phyloP scores from a whole-genome alignment of 92 coral and sea anemone species.

The Actinostola sp. region DNA sequence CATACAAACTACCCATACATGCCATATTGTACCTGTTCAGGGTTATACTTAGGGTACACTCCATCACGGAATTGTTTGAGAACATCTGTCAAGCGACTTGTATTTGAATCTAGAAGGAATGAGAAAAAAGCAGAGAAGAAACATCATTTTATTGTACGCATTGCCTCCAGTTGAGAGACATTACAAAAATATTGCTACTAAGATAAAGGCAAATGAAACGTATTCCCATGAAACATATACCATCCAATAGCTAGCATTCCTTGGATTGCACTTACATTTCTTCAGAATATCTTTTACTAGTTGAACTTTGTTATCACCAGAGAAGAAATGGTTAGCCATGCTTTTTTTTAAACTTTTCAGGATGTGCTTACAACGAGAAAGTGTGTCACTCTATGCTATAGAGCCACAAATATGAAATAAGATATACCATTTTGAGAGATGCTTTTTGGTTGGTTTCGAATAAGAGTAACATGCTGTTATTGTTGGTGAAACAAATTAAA shows the following conservation, averaged over 20 bases:
- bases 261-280: slow-evolving; percentile 25
- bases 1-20: not conserved
- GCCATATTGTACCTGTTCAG: slow-evolving; percentile 81
- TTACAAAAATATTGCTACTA: slow-evolving; percentile 8
- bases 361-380: too few relatives aligned
- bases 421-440: not conserved
- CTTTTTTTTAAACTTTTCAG: too few relatives aligned
- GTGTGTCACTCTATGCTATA: too few relatives aligned
- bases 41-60: slow-evolving; percentile 93
- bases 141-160: not conserved
- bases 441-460: not conserved
- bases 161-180: not conserved
- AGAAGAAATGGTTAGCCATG: slow-evolving; percentile 18
- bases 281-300: slow-evolving; percentile 28
- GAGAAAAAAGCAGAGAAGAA: slow-evolving; percentile 6
- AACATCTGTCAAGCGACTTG: slow-evolving; percentile 96
- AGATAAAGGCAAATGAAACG: slow-evolving; percentile 6
- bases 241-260: slow-evolving; percentile 13
- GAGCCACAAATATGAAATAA: slow-evolving; percentile 15
- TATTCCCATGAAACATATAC: slow-evolving; percentile 1
- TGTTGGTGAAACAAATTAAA: not conserved
- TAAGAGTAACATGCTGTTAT: not conserved
- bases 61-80: slow-evolving; percentile 97
- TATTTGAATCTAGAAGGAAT: slow-evolving; percentile 83
- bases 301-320: slow-evolving; percentile 41